Conservation (phyloP, 2,113 vertebrate species). For the Pseudolaguvia tuberculata region DNA sequence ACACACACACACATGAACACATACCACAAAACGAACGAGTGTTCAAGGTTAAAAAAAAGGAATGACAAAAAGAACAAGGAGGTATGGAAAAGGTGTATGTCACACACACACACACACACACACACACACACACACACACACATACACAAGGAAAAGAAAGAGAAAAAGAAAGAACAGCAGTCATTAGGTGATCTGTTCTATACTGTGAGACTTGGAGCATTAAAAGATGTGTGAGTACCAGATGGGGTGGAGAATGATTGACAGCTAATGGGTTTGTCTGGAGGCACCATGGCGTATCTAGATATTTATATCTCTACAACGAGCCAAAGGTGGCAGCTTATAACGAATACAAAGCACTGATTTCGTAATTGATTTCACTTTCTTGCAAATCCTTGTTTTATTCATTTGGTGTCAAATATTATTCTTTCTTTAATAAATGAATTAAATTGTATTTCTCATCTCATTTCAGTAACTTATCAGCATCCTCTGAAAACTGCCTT, state of each 20-base stretch:
- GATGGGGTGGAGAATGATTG: slow-evolving; percentile 49
- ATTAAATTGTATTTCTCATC: background rate
- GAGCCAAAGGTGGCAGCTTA: slow-evolving; percentile 30
- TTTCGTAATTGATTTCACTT: background rate
- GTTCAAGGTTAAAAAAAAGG: background rate
- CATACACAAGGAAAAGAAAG: slow-evolving; percentile 14
- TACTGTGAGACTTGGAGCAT: background rate
- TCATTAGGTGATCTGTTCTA: slow-evolving; percentile 1
- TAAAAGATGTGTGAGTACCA: slow-evolving; percentile 40
- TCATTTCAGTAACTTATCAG: background rate
- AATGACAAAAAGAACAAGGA: background rate
- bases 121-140: slow-evolving; percentile 31
- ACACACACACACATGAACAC: background rate
- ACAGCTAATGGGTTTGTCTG: slow-evolving; percentile 43
- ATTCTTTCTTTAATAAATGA: background rate
- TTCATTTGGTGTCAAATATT: background rate
- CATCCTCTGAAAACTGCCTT: background rate
- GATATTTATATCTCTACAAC: slow-evolving; percentile 27
- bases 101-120: slow-evolving; percentile 14
- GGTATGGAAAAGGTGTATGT: background rate
- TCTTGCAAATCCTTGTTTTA: background rate
- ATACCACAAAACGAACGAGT: background rate
- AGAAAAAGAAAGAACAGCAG: slow-evolving; percentile 13
- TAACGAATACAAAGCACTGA: slow-evolving; percentile 35
- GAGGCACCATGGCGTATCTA: slow-evolving; percentile 27